Evolutionary conservation across 2,797 vertebrate genomes (phyloP).

Genomic region (Gastrophryne carolinensis): DNA sequence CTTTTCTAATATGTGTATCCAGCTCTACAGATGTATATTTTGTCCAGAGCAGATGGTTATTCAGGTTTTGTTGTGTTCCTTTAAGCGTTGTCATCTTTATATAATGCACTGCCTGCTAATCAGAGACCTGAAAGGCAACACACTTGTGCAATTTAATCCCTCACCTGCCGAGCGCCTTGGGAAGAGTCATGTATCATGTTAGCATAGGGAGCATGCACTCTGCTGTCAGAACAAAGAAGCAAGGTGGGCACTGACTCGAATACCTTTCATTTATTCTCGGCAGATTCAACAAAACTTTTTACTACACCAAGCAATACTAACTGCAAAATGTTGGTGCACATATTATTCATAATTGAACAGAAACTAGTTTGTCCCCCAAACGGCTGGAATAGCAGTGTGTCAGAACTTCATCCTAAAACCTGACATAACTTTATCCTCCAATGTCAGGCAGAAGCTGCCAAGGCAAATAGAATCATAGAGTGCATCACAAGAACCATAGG

Average conservation of each 20-base stretch:
- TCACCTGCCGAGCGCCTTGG: background rate
- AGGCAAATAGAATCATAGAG: no score
- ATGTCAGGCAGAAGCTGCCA: no score
- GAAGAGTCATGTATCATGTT: background rate
- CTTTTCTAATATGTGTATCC: background rate
- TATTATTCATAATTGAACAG: no score
- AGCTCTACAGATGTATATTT: background rate
- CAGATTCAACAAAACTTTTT: background rate
- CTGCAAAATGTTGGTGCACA: no score
- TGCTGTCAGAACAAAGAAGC: background rate
- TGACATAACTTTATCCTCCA: no score
- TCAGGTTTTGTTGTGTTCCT: background rate
- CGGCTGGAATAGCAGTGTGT: no score
- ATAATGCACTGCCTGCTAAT: background rate
- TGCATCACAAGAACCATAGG: no score
- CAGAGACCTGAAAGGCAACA: background rate
- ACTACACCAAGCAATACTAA: no score
- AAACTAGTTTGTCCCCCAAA: no score
- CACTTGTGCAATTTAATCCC: conserved; percentile 4
- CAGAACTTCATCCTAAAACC: no score
- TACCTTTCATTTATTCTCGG: background rate
- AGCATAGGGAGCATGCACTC: background rate
- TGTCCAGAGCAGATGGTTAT: background rate
- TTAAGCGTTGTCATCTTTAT: background rate
- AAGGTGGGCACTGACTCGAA: background rate